Conservation (phyloP, 2,113 vertebrate species). For the Vulpes vulpes region DNA sequence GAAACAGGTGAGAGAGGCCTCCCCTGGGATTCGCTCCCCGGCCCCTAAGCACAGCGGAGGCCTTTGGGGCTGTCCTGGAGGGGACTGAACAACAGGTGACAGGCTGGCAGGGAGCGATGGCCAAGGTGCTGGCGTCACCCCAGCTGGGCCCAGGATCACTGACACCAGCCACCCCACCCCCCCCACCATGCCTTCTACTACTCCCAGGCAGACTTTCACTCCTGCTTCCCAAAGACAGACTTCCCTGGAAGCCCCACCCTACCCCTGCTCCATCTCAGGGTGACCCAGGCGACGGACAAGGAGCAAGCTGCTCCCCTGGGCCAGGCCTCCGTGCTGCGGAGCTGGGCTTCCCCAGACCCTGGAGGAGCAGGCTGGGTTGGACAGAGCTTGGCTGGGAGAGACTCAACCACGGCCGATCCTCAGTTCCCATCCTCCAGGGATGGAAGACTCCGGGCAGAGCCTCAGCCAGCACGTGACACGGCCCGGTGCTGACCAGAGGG, state of each 20-base stretch:
- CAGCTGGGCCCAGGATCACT: not conserved
- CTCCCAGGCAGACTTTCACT: not conserved
- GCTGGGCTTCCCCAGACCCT: not conserved
- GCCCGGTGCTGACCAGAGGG: not conserved
- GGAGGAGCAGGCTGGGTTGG: not conserved
- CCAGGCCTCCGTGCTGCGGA: not conserved
- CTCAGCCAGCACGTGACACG: not conserved
- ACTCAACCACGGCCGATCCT: not conserved
- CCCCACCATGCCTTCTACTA: not conserved
- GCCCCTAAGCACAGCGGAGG: accelerated
- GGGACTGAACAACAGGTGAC: not conserved
- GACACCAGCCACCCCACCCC: not conserved
- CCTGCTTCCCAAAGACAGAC: not conserved
- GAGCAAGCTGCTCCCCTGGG: not conserved
- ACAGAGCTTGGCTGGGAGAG: not conserved
- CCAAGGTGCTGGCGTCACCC: not conserved
- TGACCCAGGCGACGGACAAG: not conserved
- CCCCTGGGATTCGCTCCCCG: not conserved
- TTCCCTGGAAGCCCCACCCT: accelerated
- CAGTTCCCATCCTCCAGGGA: not conserved
- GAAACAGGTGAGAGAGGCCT: not conserved
- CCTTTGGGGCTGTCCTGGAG: not conserved
- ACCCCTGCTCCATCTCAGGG: not conserved
- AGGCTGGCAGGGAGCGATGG: not conserved
- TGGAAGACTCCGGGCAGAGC: not conserved